Conservation (phyloP, 2,888 invertebrate genomes). For the Tanytarsus gracilentus region DNA sequence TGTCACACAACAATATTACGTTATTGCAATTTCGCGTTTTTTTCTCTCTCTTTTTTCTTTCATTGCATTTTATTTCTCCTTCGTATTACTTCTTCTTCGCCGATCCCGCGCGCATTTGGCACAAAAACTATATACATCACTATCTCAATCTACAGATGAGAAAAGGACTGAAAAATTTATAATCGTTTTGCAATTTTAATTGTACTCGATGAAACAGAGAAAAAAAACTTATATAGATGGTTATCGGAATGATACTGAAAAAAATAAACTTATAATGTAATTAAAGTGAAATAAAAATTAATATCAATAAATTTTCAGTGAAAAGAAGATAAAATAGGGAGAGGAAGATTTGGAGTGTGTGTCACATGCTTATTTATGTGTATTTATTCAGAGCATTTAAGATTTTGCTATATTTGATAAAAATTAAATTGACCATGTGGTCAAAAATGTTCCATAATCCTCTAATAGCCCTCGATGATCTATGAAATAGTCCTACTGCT, state of each 20-base stretch:
- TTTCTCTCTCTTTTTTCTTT: background rate
- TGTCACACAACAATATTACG: conserved; percentile 3
- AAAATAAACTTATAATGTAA: conserved; percentile 22
- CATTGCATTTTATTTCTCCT: background rate
- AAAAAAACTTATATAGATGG: background rate
- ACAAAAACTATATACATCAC: background rate
- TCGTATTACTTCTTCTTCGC: conserved; percentile 9
- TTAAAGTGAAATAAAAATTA: conserved; percentile 28
- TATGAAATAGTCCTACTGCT: too few relatives aligned
- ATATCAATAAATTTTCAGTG: conserved; percentile 24
- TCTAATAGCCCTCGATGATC: too few relatives aligned
- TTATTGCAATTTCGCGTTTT: conserved; percentile 8
- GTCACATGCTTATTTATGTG: background rate
- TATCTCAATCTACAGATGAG: conserved; percentile 9
- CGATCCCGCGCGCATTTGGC: conserved; percentile 7
- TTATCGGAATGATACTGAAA: conserved; percentile 7
- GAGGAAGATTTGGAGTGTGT: too few relatives aligned
- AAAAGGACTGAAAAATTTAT: conserved; percentile 17
- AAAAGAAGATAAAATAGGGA: background rate
- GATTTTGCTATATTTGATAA: too few relatives aligned
- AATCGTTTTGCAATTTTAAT: conserved; percentile 23
- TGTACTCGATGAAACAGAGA: conserved; percentile 29
- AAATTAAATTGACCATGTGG: too few relatives aligned
- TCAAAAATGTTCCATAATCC: too few relatives aligned
- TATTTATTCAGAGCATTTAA: too few relatives aligned